Percentiles rank a stretch among this genome's conserved stretches.
These are phyloP conservation scores for Dryobates pubescens DNA, from an alignment of 2,797 vertebrate genomes.

Conservation along the genomic window DNA sequence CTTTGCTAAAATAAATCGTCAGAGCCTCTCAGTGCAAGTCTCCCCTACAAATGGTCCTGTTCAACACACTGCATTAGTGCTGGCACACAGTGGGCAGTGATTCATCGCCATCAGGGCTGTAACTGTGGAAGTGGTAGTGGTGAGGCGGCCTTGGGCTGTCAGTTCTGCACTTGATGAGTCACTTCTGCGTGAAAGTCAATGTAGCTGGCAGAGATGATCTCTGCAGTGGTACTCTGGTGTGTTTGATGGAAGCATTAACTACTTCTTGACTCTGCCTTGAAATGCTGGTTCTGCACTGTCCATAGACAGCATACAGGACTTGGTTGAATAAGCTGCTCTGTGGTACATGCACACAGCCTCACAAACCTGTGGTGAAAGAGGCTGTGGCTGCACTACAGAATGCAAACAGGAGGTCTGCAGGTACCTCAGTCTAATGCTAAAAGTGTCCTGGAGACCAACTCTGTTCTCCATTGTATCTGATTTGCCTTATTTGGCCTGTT, in stretches of 20 bases:
- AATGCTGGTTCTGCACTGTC: not conserved
- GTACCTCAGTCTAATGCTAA: not conserved
- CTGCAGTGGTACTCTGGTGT: not conserved
- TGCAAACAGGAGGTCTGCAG: not conserved
- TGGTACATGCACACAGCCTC: not conserved
- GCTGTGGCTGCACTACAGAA: not conserved
- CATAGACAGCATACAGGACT: not conserved
- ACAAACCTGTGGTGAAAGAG: not conserved
- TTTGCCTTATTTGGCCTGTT: constrained; percentile 15
- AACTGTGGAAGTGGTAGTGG: not conserved
- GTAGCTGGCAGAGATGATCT: not conserved
- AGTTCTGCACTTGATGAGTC: constrained; percentile 53
- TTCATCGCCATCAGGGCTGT: not conserved
- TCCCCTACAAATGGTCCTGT: not conserved
- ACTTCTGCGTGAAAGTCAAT: not conserved
- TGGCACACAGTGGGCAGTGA: constrained; percentile 35
- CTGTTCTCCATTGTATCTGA: not conserved
- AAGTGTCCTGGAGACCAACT: not conserved
- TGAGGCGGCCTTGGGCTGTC: not conserved
- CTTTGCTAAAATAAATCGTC: not conserved
- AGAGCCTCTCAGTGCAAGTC: not conserved
- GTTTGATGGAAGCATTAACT: not conserved
- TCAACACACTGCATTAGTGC: not conserved
- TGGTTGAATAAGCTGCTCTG: not conserved
- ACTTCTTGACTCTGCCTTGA: not conserved